Conservation (phyloP, 2,888 invertebrate genomes). For the Lysandra bellargus region DNA sequence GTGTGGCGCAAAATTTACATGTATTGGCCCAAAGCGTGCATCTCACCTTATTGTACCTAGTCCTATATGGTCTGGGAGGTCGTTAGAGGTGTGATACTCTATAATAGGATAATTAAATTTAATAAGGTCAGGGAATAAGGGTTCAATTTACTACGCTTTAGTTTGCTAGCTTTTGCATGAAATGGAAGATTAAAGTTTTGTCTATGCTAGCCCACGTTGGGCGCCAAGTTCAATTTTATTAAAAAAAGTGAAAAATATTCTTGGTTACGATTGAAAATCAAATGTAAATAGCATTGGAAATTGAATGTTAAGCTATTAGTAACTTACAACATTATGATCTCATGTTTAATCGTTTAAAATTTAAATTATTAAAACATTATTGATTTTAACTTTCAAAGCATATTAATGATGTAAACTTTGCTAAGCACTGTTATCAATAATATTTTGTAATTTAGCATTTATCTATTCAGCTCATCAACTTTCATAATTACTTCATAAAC, state of each 20-base stretch:
- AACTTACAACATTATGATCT: background rate
- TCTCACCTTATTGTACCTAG: conserved; percentile 57
- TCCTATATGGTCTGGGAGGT: conserved; percentile 58
- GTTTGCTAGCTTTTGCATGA: background rate
- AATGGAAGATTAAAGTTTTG: background rate
- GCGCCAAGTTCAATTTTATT: background rate
- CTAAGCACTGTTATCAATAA: background rate
- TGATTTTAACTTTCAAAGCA: conserved; percentile 2
- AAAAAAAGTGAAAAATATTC: background rate
- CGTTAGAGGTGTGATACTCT: conserved; percentile 23
- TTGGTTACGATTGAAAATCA: background rate
- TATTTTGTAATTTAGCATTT: background rate
- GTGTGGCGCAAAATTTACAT: conserved; percentile 50
- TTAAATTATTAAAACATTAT: background rate
- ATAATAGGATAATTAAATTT: conserved; percentile 29
- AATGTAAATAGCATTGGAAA: background rate
- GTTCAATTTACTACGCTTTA: background rate
- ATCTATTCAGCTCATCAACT: background rate
- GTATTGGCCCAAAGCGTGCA: conserved; percentile 62
- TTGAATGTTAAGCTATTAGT: background rate
- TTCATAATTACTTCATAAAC: background rate
- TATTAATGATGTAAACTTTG: background rate
- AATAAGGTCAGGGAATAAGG: conserved; percentile 20
- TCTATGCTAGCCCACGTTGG: background rate
- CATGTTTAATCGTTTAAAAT: background rate